Percentiles rank a stretch among this genome's conserved stretches.
Evolutionary conservation across 2,797 vertebrate species (phyloP).

Genomic region (Thripadectes ignobilis): DNA sequence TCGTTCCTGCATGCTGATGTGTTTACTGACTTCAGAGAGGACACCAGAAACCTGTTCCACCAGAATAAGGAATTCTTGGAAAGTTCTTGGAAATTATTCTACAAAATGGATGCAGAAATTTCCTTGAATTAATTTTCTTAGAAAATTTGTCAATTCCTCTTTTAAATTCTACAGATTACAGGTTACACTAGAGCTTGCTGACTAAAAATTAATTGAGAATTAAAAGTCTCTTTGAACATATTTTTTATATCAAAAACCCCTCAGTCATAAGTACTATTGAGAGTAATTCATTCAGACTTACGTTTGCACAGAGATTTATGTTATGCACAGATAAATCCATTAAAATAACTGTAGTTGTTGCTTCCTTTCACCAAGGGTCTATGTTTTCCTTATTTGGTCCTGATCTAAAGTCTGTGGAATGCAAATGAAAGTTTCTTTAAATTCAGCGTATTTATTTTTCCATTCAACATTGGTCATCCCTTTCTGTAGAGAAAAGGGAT

Average conservation of each 20-base stretch:
- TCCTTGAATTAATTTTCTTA: neutral
- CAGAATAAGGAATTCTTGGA: neutral
- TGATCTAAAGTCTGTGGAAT: neutral
- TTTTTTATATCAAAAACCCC: neutral
- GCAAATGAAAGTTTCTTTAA: neutral
- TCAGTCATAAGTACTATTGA: accelerated
- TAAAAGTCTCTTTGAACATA: neutral
- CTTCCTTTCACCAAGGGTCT: neutral
- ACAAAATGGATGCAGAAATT: neutral
- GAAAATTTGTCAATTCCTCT: neutral
- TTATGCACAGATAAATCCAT: neutral
- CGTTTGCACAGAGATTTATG: no score
- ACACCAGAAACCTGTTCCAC: neutral
- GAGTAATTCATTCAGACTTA: neutral
- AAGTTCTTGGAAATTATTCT: neutral
- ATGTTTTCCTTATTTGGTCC: neutral
- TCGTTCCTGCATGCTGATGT: neutral
- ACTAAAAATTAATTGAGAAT: neutral
- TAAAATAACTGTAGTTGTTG: neutral
- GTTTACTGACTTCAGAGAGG: neutral
- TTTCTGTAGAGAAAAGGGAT: neutral
- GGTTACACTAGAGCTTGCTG: neutral
- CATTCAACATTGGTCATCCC: neutral
- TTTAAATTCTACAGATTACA: neutral
- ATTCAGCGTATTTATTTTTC: neutral